Evolutionary conservation across 64 coral and sea anemone genomes (phyloP).

Genomic region (Exaiptasia diaphana): DNA sequence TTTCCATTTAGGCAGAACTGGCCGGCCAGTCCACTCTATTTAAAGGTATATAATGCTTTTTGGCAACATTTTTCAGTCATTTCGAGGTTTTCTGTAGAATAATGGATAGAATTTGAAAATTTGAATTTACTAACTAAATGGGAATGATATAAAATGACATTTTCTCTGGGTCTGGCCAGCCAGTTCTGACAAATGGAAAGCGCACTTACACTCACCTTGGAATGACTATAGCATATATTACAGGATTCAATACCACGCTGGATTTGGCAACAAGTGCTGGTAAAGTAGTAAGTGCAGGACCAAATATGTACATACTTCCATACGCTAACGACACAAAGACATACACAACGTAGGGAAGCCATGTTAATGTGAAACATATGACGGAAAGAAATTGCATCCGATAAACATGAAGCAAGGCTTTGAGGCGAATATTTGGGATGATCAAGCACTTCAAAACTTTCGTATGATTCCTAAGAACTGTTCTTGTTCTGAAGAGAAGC

Average conservation of each 20-base stretch:
- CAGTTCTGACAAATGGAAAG: too few species aligned
- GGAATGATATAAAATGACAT: too few species aligned
- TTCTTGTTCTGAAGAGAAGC: background rate
- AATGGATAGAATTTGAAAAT: too few species aligned
- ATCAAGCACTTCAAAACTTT: background rate
- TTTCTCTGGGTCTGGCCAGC: too few species aligned
- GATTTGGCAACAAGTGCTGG: background rate
- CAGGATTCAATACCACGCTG: background rate
- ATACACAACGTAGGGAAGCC: background rate
- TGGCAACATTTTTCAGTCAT: too few species aligned
- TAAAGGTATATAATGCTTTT: too few species aligned
- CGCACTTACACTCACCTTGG: background rate
- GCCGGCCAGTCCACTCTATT: too few species aligned
- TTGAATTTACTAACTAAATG: too few species aligned
- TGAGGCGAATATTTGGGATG: background rate
- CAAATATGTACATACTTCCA: background rate
- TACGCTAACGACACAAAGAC: background rate
- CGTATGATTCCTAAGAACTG: background rate
- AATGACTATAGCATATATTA: background rate
- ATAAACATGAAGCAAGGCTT: background rate
- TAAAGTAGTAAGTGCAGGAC: background rate
- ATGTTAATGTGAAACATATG: background rate
- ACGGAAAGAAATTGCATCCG: background rate
- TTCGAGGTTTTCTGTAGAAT: too few species aligned
- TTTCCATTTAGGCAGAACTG: too few species aligned